Evolutionary conservation across 1,140 invertebrate species (phyloP), one percentile per base, ranked within the genome.

Genomic region (Ips typographus): DNA sequence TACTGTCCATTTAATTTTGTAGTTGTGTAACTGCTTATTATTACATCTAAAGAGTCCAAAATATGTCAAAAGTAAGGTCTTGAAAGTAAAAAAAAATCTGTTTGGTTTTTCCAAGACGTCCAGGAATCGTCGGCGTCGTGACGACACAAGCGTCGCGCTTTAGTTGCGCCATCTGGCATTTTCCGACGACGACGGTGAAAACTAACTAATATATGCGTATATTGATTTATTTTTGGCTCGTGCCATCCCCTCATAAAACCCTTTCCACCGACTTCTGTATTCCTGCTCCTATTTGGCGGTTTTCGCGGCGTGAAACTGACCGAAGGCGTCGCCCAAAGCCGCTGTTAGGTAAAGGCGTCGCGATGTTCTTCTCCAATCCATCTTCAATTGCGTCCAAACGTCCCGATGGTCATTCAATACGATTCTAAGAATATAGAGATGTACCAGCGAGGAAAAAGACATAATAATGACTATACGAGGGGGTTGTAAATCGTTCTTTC

Each of bases 261-360:
- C 60, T 49, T 43, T 42, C 40, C 43, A 2, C 41, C 40, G 6
- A 41, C 37, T 68, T 39, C 59, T 69, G 67, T 53, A 40, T 8
- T 69, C 67, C 67, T 63, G 60, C 4, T 69, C 38, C 8, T 56
- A 63, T 62, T 69, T 63, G 60, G 67, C 67, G 67, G 67, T 69
- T 69, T 69, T 63, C 68, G 68, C 68, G 68, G 68, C 65, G 56
- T 59, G 53, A 60, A 65, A 65, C 62, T 64, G 60, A 63, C 71
- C 59, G 66, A 59, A 58, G 56, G 64, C 71, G 69, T 56, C 68
- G 70, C 58, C 59, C 5, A 41, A 44, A 41, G 57, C 7, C 65
- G 56, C 65, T 36, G 39, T 22, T 22, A 22, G 22, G 22, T 22
- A 22, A 22, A 22, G 22, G 22, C 22, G 22, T 22, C 49, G 47